These are phyloP conservation scores for Ladona fulva DNA, from an alignment of 1,140 invertebrate species.

Conservation along the genomic window DNA sequence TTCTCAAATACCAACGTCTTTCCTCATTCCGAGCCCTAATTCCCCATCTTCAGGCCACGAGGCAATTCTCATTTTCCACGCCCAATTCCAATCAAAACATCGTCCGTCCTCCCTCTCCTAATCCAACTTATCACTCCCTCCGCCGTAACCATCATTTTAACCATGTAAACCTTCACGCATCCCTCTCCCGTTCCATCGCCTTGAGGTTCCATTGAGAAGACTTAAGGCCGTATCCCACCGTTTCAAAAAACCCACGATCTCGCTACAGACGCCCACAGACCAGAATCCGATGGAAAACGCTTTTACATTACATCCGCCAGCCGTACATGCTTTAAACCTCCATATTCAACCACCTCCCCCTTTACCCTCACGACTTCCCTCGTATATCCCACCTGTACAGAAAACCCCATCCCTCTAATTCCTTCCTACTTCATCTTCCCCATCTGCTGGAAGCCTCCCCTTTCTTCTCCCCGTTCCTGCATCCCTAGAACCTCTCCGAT, in stretches of 20 bases:
- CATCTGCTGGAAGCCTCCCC: too few relatives aligned
- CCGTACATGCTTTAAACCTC: background rate
- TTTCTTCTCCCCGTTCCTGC: background rate
- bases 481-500: background rate
- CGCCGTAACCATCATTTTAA: too few relatives aligned
- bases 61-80: background rate
- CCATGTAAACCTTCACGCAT: background rate
- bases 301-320: background rate
- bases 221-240: background rate
- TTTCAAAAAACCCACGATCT: background rate
- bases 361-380: background rate
- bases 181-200: background rate
- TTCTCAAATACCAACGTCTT: too few relatives aligned
- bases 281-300: background rate
- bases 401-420: background rate
- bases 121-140: background rate
- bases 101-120: background rate
- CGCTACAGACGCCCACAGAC: background rate
- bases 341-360: background rate
- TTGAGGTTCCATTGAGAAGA: background rate
- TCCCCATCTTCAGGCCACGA: background rate
- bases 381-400: background rate
- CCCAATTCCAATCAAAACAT: background rate
- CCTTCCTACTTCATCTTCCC: background rate
- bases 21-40: background rate